Percentiles rank a stretch among this genome's conserved stretches.
phyloP scores from a whole-genome alignment of 1,140 invertebrate species.

The Hydropsyche tenuis region DNA sequence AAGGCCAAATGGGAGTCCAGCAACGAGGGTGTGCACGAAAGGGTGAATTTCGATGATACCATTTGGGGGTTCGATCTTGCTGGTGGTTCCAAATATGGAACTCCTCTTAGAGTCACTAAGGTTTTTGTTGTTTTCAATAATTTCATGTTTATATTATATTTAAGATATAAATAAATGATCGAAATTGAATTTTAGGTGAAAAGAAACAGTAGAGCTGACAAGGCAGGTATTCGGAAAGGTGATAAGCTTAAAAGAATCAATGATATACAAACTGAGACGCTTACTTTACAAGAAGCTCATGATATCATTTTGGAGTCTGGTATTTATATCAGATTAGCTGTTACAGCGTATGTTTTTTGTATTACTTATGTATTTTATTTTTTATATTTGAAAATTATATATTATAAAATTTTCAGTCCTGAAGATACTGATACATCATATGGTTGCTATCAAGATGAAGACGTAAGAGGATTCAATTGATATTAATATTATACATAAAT shows the following conservation, averaged over 20 bases:
- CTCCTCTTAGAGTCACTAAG: slow-evolving; percentile 54
- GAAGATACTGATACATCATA: slow-evolving; percentile 53
- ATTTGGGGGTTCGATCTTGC: slow-evolving; percentile 58
- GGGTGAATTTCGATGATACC: slow-evolving; percentile 56
- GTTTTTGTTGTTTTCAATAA: slow-evolving; percentile 44
- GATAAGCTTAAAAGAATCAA: slow-evolving; percentile 85
- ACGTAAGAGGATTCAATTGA: slow-evolving; percentile 50
- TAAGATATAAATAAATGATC: slow-evolving; percentile 21
- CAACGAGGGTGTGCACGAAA: slow-evolving; percentile 57
- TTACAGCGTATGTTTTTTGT: slow-evolving; percentile 53
- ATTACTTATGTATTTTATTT: slow-evolving; percentile 1
- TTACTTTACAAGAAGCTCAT: slow-evolving; percentile 86
- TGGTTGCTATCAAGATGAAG: slow-evolving; percentile 52
- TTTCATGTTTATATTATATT: background rate
- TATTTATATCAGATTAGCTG: slow-evolving; percentile 53
- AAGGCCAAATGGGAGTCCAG: slow-evolving; percentile 55
- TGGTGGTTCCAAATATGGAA: slow-evolving; percentile 54
- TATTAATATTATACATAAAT: too few relatives aligned
- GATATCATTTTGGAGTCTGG: slow-evolving; percentile 69
- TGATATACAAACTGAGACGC: slow-evolving; percentile 69
- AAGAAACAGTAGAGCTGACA: slow-evolving; percentile 80
- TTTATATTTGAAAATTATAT: slow-evolving; percentile 19
- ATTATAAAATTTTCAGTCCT: slow-evolving; percentile 50
- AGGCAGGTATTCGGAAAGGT: slow-evolving; percentile 81
- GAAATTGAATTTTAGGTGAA: slow-evolving; percentile 67